phyloP scores from a whole-genome alignment of 2,888 invertebrate genomes.

The Latheticus oryzae region DNA sequence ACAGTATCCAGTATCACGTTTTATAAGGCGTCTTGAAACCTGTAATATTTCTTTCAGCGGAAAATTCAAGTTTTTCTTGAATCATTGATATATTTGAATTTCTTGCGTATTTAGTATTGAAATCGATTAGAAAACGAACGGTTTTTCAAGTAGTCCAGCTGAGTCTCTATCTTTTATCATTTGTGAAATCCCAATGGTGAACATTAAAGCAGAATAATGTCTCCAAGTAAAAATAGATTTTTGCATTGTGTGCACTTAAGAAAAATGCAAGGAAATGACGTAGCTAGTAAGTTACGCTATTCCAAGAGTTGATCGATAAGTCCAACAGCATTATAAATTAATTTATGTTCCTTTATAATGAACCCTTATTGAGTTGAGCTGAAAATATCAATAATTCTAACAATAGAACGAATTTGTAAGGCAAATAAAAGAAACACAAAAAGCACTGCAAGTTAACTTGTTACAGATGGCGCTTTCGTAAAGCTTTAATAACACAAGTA shows the following conservation, averaged over 20 bases:
- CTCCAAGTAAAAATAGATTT: not conserved
- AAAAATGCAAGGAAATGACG: constrained; percentile 35
- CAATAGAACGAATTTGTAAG: constrained; percentile 40
- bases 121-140: constrained; percentile 9
- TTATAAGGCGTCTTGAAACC: constrained; percentile 21
- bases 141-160: constrained; percentile 16
- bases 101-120: constrained; percentile 8
- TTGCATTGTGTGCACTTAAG: constrained; percentile 22
- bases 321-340: constrained; percentile 37
- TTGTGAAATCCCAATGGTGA: constrained; percentile 16
- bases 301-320: constrained; percentile 35
- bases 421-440: constrained; percentile 37
- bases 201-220: constrained; percentile 10
- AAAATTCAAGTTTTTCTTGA: constrained; percentile 4
- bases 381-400: constrained; percentile 41
- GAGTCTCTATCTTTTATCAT: constrained; percentile 12
- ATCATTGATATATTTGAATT: constrained; percentile 14
- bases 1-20: constrained; percentile 16
- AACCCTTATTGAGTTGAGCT: constrained; percentile 36
- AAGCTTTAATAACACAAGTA: constrained; percentile 13
- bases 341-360: constrained; percentile 40
- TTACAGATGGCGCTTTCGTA: constrained; percentile 8
- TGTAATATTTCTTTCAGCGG: constrained; percentile 20
- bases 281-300: constrained; percentile 28
- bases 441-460: constrained; percentile 26